Evolutionary conservation across 1,140 invertebrate genomes (phyloP).

Genomic region (Ostrea denselamellosa): DNA sequence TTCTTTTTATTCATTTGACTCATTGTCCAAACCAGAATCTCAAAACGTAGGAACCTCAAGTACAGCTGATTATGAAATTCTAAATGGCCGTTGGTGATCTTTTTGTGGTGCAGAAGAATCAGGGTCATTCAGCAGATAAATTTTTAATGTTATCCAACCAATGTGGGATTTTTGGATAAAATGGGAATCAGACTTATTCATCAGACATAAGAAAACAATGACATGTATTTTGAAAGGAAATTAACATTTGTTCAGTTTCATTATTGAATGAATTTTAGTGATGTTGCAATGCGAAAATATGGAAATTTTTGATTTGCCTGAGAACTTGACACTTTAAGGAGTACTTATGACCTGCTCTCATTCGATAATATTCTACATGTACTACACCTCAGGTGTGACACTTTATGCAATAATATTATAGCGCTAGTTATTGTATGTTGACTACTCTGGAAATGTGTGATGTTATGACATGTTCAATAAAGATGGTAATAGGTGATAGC

Average conservation of each 20-base stretch:
- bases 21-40: neutral
- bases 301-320: no score
- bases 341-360: neutral
- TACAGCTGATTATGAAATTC: neutral
- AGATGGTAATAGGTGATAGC: conserved; percentile 14
- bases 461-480: conserved; percentile 38
- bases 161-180: no score
- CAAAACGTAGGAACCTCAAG: neutral
- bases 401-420: conserved; percentile 39
- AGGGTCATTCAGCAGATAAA: neutral
- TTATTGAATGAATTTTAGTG: no score
- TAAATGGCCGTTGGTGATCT: neutral
- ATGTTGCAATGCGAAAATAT: no score
- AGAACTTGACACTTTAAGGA: neutral
- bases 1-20: neutral
- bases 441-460: conserved; percentile 17
- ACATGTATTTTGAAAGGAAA: no score
- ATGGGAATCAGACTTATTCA: no score
- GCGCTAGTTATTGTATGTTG: conserved; percentile 7
- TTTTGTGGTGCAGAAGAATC: neutral
- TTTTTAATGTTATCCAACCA: neutral
- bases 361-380: neutral
- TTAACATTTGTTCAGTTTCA: no score
- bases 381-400: conserved; percentile 6
- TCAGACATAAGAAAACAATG: no score